These are phyloP conservation scores for Nannospalax galili DNA, from an alignment of 2,113 vertebrate species.

Conservation along the genomic window DNA sequence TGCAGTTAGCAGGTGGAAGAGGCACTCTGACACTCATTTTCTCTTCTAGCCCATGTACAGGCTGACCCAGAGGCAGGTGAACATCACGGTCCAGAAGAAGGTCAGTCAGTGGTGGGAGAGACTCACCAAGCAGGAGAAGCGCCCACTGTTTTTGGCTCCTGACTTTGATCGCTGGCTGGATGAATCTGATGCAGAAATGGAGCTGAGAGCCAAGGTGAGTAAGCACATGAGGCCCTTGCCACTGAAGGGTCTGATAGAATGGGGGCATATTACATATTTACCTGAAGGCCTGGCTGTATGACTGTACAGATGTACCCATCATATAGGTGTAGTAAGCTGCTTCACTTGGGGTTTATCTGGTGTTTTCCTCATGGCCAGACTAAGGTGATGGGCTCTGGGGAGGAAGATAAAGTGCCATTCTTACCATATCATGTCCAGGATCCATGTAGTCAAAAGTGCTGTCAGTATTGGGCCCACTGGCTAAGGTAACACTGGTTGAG, in stretches of 20 bases:
- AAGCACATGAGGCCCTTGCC: neutral
- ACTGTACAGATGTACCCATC: neutral
- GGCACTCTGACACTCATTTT: conserved; percentile 31
- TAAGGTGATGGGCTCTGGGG: neutral
- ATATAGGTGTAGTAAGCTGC: neutral
- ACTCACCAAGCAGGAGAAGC: conserved; percentile 92
- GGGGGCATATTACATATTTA: neutral
- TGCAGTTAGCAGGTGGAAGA: neutral
- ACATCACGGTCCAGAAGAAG: conserved; percentile 92
- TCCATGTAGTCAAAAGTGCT: neutral
- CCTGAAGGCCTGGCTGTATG: neutral
- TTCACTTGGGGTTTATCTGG: neutral
- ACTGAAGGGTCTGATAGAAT: neutral
- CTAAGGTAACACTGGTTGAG: neutral
- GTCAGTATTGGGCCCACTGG: neutral
- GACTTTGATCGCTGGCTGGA: conserved; percentile 99
- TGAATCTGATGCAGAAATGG: conserved; percentile 97
- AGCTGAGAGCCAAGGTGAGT: conserved; percentile 93
- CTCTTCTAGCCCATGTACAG: conserved; percentile 87
- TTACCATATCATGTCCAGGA: neutral
- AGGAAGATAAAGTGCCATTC: neutral
- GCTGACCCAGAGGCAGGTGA: conserved; percentile 95
- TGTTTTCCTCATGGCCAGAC: neutral
- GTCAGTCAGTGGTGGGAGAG: conserved; percentile 94
- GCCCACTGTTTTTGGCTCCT: conserved; percentile 92